phyloP scores from a whole-genome alignment of 2,888 invertebrate genomes.

The Zygothrica quintamaculata region DNA sequence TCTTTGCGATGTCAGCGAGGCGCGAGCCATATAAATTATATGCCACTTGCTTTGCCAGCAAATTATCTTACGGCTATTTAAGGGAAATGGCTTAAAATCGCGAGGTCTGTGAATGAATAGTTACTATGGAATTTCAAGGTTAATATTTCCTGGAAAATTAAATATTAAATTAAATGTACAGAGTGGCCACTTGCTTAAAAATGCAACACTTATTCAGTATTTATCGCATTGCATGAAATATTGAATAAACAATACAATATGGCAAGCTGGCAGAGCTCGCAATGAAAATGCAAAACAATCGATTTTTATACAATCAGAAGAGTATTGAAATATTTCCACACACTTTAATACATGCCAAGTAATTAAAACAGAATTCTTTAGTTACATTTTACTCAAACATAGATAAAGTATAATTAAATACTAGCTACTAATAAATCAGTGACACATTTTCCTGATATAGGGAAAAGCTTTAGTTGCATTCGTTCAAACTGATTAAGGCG shows the following conservation, averaged over 20 bases:
- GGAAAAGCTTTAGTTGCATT: no score
- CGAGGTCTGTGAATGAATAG: constrained; percentile 5
- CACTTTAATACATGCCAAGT: not conserved
- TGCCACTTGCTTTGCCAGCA: constrained; percentile 63
- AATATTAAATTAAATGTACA: constrained; percentile 63
- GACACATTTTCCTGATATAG: no score
- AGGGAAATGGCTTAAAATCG: constrained; percentile 15
- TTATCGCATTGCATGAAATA: not conserved
- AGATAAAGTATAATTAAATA: not conserved
- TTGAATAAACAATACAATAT: not conserved
- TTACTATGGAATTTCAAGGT: constrained; percentile 19
- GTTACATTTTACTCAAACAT: no score
- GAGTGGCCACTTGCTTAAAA: constrained; percentile 41
- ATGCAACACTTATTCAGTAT: constrained; percentile 63
- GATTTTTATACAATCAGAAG: constrained; percentile 69
- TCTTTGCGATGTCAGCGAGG: constrained; percentile 46
- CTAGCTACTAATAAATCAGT: no score
- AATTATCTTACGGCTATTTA: constrained; percentile 57
- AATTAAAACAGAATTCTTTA: no score
- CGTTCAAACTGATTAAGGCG: no score
- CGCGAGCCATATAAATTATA: constrained; percentile 67
- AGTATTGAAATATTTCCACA: constrained; percentile 57
- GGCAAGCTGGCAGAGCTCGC: constrained; percentile 10
- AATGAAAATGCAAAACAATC: constrained; percentile 58
- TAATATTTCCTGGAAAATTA: constrained; percentile 31